phyloP scores from a whole-genome alignment of 1,140 invertebrate genomes.

The Apis cerana region DNA sequence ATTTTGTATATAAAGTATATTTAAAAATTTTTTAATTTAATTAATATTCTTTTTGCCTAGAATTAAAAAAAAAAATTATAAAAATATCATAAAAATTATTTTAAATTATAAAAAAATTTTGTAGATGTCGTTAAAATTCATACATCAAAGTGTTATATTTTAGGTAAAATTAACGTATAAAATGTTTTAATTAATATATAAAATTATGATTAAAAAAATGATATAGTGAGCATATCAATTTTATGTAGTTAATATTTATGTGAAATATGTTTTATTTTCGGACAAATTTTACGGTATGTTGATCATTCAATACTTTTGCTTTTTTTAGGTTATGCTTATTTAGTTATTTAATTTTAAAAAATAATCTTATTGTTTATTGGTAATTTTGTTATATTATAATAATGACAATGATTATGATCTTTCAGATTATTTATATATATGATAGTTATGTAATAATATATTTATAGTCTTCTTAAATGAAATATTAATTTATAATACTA shows the following conservation, averaged over 20 bases:
- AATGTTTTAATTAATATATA: conserved; percentile 15
- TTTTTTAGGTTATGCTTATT: conserved; percentile 43
- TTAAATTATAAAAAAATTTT: conserved; percentile 83
- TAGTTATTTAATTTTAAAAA: neutral
- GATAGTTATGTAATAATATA: neutral
- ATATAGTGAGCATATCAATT: neutral
- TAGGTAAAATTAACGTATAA: neutral
- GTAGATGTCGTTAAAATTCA: conserved; percentile 44
- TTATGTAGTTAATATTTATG: neutral
- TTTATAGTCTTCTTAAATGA: neutral
- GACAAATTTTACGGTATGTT: conserved; percentile 37
- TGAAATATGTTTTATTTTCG: conserved; percentile 1
- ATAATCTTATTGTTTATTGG: neutral
- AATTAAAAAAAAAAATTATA: neutral
- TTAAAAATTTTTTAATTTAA: neutral
- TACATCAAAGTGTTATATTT: neutral
- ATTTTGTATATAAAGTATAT: neutral
- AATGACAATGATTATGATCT: neutral
- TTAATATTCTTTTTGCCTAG: neutral
- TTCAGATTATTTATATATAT: neutral
- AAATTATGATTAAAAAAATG: conserved; percentile 8
- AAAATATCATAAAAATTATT: neutral
- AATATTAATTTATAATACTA: conserved; percentile 7
- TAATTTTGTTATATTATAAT: neutral
- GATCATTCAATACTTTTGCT: neutral